Evolutionary conservation across 2,888 invertebrate genomes (phyloP), one percentile per base, ranked within the genome.

Genomic region (Apomyelois bistriatella): DNA sequence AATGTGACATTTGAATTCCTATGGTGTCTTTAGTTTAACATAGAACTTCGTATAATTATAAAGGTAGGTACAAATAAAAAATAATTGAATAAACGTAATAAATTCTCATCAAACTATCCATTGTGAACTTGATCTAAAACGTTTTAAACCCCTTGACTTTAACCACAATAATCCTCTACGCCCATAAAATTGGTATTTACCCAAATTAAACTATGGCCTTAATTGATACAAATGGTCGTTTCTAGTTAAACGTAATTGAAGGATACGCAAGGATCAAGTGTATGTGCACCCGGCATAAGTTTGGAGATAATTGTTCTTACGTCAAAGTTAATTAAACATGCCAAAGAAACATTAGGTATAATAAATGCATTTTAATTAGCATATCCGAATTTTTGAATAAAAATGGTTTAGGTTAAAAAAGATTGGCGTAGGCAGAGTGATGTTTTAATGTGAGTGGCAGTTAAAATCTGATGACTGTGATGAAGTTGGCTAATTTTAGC

Each of bases 201-300:
- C 82, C 75, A 85, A 88, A 88, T 88, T 87, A 84, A 88, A 78
- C 74, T 76, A 69, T 66, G 72, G 60, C 65, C 73, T 76, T 85
- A 88, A 90, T 89, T 90, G 89, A 89, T 81, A 90, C 78, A 84
- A 89, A 90, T 89, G 87, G 86, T 70, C 79, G 82, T 86, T 85
- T 73, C 79, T 79, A 85, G 82, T 89, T 89, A 81, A 83, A 76
- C 65, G 63, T 79, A 89, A 90, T 88, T 87, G 85, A 77, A 76
- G 68, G 62, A 69, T 71, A 71, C 68, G 57, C 56, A 53, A 62
- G 59, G 58, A 67, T 65, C 74, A 75, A 80, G 76, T 79, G 76
- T 75, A 76, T 64, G 67, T 65, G 63, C 64, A 65, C 54, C 57
- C 52, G 50, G 52, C 56, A 54, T 66, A 62, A 64, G 61, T 68